Evolutionary conservation across 2,113 vertebrate species (phyloP).

Genomic region (Merops nubicus): DNA sequence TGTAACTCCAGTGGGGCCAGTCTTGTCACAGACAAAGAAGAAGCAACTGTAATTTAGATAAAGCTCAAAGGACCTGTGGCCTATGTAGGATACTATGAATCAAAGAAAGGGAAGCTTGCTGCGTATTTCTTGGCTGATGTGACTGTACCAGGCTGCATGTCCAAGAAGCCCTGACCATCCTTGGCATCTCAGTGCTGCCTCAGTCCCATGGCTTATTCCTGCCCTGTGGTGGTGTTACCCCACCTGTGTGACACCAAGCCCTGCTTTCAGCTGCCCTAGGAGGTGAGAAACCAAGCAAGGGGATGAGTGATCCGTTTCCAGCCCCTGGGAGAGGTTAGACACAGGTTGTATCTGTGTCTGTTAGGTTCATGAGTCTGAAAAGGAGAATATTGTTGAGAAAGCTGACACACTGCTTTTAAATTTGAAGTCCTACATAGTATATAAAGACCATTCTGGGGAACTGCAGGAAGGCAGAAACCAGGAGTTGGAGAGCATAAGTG

Average conservation of each 20-base stretch:
- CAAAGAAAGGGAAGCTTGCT: neutral
- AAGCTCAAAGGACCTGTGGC: neutral
- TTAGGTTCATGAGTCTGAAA: neutral
- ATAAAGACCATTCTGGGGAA: neutral
- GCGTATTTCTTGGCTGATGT: neutral
- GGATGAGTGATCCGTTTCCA: neutral
- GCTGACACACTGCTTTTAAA: neutral
- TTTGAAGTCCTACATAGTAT: neutral
- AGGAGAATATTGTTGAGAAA: neutral
- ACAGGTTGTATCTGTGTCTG: neutral
- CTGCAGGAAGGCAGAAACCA: neutral
- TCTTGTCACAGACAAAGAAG: neutral
- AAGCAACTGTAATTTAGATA: neutral
- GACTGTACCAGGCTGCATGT: neutral
- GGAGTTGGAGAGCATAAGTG: neutral
- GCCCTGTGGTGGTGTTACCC: neutral
- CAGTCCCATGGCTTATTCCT: neutral
- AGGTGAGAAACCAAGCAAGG: neutral
- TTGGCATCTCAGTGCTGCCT: neutral
- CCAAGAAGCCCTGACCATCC: neutral
- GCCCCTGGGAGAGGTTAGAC: neutral
- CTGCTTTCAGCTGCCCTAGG: neutral
- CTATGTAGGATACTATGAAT: neutral
- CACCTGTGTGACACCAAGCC: neutral
- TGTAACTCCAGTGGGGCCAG: neutral